Evolutionary conservation across 1,140 invertebrate genomes (phyloP).

Genomic region (Drosophila pseudoobscura): DNA sequence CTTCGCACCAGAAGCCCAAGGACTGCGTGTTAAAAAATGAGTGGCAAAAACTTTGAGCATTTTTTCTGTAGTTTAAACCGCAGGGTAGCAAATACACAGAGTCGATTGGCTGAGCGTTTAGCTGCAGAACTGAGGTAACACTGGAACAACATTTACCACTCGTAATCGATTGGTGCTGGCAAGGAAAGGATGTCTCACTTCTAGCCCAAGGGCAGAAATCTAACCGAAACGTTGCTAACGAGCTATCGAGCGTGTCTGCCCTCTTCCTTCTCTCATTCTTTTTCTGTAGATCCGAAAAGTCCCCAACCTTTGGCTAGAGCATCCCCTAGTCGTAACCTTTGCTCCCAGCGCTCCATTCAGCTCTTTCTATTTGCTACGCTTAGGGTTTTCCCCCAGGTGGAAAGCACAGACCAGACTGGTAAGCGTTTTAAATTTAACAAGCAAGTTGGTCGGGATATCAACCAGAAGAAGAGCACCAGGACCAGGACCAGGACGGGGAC

Average conservation of each 20-base stretch:
- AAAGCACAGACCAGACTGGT: slow-evolving; percentile 24
- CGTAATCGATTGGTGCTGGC: background rate
- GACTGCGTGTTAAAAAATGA: slow-evolving; percentile 68
- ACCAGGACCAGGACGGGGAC: background rate
- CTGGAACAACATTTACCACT: background rate
- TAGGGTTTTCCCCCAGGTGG: slow-evolving; percentile 27
- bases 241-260: no score
- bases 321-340: slow-evolving; percentile 24
- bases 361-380: slow-evolving; percentile 28
- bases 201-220: slow-evolving; percentile 8
- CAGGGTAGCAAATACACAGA: slow-evolving; percentile 2
- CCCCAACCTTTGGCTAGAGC: slow-evolving; percentile 9
- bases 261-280: no score
- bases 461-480: slow-evolving; percentile 26
- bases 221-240: background rate
- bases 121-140: background rate
- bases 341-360: slow-evolving; percentile 26
- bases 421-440: slow-evolving; percentile 75
- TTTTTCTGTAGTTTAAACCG: slow-evolving; percentile 22
- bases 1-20: slow-evolving; percentile 50
- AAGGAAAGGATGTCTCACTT: no score
- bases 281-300: background rate
- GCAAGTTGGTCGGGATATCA: slow-evolving; percentile 54
- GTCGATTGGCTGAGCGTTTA: slow-evolving; percentile 18
- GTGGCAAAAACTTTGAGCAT: slow-evolving; percentile 68